Base-by-base conservation (phyloP, 2,113 vertebrate species). In the Triplophysa dalaica region DNA sequence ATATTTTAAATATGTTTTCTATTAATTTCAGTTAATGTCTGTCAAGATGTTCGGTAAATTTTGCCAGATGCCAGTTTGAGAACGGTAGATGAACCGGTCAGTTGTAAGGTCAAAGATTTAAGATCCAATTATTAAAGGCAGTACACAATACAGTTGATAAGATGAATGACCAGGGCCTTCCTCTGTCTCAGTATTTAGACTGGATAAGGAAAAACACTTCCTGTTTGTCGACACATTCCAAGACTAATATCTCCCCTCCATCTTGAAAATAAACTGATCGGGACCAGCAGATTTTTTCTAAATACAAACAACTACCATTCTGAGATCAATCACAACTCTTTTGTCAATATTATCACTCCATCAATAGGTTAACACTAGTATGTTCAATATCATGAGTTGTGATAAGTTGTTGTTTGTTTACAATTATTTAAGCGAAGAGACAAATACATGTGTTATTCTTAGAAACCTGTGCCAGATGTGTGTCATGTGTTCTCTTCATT, bases 151-250 rank as follows among this genome's bases (percentile, higher is more conserved):
- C 74, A 69, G 22, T 43, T 60, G 70, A 68, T 50, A 50, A 50
- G 48, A 63, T 68, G 56, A 63, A 66, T 45, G 45, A 69, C 29
- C 65, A 26, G 69, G 74, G 78, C 48, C 52, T 75, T 79, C n/a
- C 70, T 70, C 77, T 79, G 61, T 19, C 38, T 82, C 52, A 60
- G 68, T 12, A 1, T 3, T 65, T 8, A 6, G 41, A 54, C 58
- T 0, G 0, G 4, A 8, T 78, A 73, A 62, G 74, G 22, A 73
- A 76, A 77, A 78, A 38, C 74, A 69, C 52, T 83, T 77, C 78
- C 79, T 80, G 78, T 75, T 84, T 84, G 75, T 74, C 29, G 54
- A 84, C 65, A 70, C 76, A 70, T 79, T 70, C 63, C 75, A 62
- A 17, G 22, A 43, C 68, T 56, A 41, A 24, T 68, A 68, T 67